A percentile compares a stretch with the other conserved stretches of the same genome.
These are phyloP conservation scores for Macaria notata DNA, from an alignment of 2,888 invertebrate species.

Conservation along the genomic window DNA sequence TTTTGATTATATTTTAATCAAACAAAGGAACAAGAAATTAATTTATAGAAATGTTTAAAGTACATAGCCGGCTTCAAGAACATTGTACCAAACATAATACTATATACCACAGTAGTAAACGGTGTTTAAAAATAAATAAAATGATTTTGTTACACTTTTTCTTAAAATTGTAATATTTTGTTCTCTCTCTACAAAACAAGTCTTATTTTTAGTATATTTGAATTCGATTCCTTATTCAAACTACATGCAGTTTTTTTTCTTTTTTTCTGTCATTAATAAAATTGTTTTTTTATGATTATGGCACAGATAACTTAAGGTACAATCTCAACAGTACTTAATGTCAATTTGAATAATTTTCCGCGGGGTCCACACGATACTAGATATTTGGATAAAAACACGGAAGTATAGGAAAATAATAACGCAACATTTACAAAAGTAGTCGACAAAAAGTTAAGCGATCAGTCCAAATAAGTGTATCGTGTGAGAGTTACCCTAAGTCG, in stretches of 20 bases:
- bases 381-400: slow-evolving; percentile 26
- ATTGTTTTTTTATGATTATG: slow-evolving; percentile 45
- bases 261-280: slow-evolving; percentile 20
- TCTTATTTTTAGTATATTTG: slow-evolving; percentile 29
- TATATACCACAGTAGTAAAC: slow-evolving; percentile 15
- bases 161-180: slow-evolving; percentile 34
- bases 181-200: slow-evolving; percentile 27
- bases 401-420: slow-evolving; percentile 36
- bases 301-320: slow-evolving; percentile 58
- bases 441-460: slow-evolving; percentile 8
- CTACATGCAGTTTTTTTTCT: slow-evolving; percentile 15
- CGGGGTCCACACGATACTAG: slow-evolving; percentile 26
- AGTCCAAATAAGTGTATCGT: slow-evolving; percentile 27
- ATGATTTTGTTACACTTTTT: slow-evolving; percentile 27
- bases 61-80: slow-evolving; percentile 38
- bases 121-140: slow-evolving; percentile 34
- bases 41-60: slow-evolving; percentile 31
- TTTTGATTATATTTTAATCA: slow-evolving; percentile 15
- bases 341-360: slow-evolving; percentile 40
- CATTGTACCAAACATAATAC: slow-evolving; percentile 1
- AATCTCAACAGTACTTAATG: slow-evolving; percentile 43
- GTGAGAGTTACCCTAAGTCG: slow-evolving; percentile 18
- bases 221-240: slow-evolving; percentile 13
- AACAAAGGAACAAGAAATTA: slow-evolving; percentile 4
- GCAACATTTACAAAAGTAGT: slow-evolving; percentile 6